Evolutionary conservation across 2,888 invertebrate species (phyloP).

Genomic region (Andrena camellia): DNA sequence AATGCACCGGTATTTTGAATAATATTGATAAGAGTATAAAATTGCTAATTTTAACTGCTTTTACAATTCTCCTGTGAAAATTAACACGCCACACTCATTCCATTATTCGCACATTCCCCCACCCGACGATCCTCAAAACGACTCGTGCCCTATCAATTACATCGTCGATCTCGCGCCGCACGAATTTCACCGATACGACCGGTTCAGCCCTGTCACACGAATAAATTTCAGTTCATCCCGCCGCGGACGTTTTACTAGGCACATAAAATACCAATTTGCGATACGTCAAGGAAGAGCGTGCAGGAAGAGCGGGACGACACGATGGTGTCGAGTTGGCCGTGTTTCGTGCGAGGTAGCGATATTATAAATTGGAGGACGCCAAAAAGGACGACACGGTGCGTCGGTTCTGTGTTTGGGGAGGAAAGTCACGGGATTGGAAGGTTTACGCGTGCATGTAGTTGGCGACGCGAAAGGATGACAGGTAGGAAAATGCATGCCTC

Average conservation of each 20-base stretch:
- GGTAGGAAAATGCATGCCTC: conserved; percentile 25
- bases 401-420: conserved; percentile 10
- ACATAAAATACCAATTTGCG: conserved; percentile 43
- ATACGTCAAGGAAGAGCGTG: conserved; percentile 15
- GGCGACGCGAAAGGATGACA: conserved; percentile 39
- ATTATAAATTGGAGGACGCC: conserved; percentile 46
- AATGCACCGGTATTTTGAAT: no score
- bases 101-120: no score
- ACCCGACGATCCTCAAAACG: no score
- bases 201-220: background rate
- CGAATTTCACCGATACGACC: background rate
- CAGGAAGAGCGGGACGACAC: background rate
- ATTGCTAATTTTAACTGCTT: no score
- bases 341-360: conserved; percentile 34
- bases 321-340: conserved; percentile 22
- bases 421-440: conserved; percentile 25
- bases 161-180: background rate
- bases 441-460: background rate
- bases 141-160: background rate
- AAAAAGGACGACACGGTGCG: conserved; percentile 27
- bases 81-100: no score
- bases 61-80: no score
- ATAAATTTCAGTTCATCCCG: conserved; percentile 20
- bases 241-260: conserved; percentile 14
- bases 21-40: no score